Evolutionary conservation across 1,140 invertebrate species (phyloP).

Genomic region (Aplysia californica): DNA sequence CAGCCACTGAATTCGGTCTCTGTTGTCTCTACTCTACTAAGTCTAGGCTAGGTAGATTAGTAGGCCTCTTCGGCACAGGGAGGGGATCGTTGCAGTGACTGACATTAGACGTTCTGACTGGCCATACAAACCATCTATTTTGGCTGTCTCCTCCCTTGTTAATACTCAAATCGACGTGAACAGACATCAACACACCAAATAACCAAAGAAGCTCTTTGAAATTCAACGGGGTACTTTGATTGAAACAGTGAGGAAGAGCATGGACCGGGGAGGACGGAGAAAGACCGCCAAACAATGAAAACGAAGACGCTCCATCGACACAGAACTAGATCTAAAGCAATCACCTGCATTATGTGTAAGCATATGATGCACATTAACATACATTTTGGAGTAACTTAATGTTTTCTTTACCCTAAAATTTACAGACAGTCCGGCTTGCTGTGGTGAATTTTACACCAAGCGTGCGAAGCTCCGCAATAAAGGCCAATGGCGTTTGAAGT

Average conservation of each 20-base stretch:
- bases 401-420: background rate
- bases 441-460: background rate
- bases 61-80: background rate
- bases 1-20: too few species aligned
- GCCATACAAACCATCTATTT: background rate
- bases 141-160: background rate
- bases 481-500: conserved; percentile 23
- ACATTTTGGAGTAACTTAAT: background rate
- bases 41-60: too few species aligned
- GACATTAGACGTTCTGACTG: background rate
- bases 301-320: background rate
- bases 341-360: background rate
- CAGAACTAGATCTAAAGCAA: background rate
- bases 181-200: background rate
- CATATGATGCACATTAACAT: background rate
- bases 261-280: background rate
- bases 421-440: background rate
- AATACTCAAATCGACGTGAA: background rate
- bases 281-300: conserved; percentile 1
- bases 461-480: conserved; percentile 2
- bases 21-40: too few species aligned
- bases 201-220: background rate
- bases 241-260: background rate
- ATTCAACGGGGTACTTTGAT: background rate
- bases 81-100: background rate